Conservation (phyloP, 2,888 invertebrate species). For the Drosophila sordidapex region DNA sequence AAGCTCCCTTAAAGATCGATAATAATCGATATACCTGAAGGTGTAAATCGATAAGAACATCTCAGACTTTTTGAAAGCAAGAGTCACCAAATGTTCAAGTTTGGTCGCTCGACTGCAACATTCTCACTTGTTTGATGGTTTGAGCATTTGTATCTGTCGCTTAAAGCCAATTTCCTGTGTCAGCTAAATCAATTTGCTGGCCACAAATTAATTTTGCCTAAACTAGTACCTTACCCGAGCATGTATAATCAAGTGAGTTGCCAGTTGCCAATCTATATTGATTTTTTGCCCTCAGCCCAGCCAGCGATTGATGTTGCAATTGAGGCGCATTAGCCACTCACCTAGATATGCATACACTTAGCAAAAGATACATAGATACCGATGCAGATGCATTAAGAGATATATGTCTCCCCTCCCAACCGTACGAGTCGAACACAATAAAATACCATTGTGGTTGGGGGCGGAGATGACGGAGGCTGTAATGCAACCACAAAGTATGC, state of each 20-base stretch:
- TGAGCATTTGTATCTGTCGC: conserved; percentile 29
- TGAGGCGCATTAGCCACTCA: conserved; percentile 75
- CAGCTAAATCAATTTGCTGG: conserved; percentile 20
- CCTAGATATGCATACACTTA: conserved; percentile 63
- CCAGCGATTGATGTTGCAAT: conserved; percentile 72
- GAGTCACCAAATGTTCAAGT: not conserved
- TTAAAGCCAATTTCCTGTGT: conserved; percentile 33
- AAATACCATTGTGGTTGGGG: conserved; percentile 52
- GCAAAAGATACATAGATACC: conserved; percentile 16
- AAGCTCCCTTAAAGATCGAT: not conserved
- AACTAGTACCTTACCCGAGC: conserved; percentile 24
- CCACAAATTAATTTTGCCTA: conserved; percentile 45
- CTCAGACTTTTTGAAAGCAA: not conserved
- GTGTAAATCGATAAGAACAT: not conserved
- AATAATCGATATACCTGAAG: not conserved
- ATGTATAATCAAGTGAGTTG: conserved; percentile 57
- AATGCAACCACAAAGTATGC: conserved; percentile 29
- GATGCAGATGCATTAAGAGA: conserved; percentile 38
- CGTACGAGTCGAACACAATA: conserved; percentile 16
- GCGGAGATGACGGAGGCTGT: not conserved
- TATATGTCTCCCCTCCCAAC: conserved; percentile 25
- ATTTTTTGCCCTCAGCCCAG: conserved; percentile 42
- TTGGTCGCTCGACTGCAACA: not conserved
- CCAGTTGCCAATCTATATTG: conserved; percentile 60
- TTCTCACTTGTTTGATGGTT: conserved; percentile 8